phyloP scores from a whole-genome alignment of 1,140 invertebrate species.

The Diachasmimorpha longicaudata region DNA sequence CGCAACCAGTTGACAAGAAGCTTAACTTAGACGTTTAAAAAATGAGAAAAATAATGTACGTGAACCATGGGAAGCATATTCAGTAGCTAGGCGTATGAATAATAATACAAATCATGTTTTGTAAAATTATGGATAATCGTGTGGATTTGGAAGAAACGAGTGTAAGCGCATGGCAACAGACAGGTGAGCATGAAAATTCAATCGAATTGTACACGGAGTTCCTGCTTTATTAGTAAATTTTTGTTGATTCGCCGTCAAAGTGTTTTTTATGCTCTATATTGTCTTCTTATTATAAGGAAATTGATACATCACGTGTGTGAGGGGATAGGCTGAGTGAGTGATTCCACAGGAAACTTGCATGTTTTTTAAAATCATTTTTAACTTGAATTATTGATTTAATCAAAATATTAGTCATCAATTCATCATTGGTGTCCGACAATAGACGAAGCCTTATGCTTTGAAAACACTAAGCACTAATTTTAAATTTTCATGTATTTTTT shows the following conservation, averaged over 20 bases:
- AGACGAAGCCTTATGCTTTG: no score
- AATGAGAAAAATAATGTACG: constrained; percentile 27
- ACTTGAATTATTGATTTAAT: no score
- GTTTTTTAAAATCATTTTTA: no score
- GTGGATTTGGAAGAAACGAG: not conserved
- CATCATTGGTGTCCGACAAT: no score
- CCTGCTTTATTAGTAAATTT: not conserved
- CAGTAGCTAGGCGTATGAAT: constrained; percentile 36
- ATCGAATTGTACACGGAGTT: not conserved
- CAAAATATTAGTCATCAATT: no score
- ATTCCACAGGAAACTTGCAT: no score
- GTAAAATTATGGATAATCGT: not conserved
- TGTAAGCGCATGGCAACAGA: constrained; percentile 17
- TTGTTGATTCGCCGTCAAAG: constrained; percentile 2
- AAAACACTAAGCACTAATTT: no score
- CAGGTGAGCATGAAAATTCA: not conserved
- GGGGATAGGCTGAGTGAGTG: not conserved
- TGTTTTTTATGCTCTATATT: not conserved
- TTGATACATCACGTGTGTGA: not conserved
- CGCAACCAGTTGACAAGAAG: constrained; percentile 34
- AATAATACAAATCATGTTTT: not conserved
- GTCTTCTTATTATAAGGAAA: not conserved
- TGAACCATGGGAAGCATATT: constrained; percentile 33
- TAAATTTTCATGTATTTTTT: no score
- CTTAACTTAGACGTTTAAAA: constrained; percentile 24